Base-by-base conservation (phyloP, 2,797 vertebrate species). In the Spinus olivaceus region DNA sequence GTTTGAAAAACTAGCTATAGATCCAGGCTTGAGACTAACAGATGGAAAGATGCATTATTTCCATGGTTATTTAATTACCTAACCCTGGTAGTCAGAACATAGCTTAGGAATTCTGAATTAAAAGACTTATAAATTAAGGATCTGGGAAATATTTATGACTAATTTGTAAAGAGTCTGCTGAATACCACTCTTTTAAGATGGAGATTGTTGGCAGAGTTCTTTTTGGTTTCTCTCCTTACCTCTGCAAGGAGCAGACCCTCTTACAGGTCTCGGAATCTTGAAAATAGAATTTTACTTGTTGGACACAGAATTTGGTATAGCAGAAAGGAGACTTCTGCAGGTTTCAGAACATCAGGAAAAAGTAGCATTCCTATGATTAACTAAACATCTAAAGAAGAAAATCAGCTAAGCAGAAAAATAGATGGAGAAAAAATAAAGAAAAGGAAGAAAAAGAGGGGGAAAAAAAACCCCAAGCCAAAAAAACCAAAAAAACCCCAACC, bases 351-450 rank as follows among this genome's bases (percentile, higher is more conserved):
- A 56, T 28, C 24, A 56, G 47, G 32, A 22, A 65, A 69, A 86
- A 72, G 20, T 9, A 67, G 14, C 3, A 67, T 3, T 50, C 12
- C n/a, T 64, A 12, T 25, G 9, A 74, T 53, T 64, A 70, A 42
- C 42, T 65, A 56, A 65, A 18, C 35, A 74, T 14, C 56, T 57
- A 60, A 64, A 63, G 42, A 64, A 74, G 14, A 70, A 60, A 33
- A 53, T 32, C 46, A 66, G 23, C 13, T 47, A 83, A 82, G 28
- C 3, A 54, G 33, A 79, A 82, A 54, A 82, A 53, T 5, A 3
- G 1, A 4, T 8, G 11, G 6, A 19, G 5, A 12, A n/a, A 19
- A 7, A 19, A 14, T 9, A 23, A 25, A n/a, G 8, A 3, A 14
- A 14, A 12, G 2, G 17, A 30, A 37, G 18, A 11, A 60, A 37